These are phyloP conservation scores for Phodopus roborovskii DNA, from an alignment of 2,113 vertebrate genomes.

Conservation along the genomic window DNA sequence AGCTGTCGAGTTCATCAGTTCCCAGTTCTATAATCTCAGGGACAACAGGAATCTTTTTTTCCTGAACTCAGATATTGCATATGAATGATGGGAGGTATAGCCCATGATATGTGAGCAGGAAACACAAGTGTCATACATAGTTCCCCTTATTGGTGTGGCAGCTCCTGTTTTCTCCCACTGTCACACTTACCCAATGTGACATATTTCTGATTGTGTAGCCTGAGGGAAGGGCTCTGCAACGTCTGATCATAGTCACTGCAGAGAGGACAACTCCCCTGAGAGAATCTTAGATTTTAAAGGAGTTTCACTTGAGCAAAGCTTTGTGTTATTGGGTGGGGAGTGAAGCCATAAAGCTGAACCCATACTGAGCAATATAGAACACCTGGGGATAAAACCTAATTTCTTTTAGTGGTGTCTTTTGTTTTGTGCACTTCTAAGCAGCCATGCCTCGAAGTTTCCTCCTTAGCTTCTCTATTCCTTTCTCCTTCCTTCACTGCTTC, in stretches of 20 bases:
- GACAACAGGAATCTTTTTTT: neutral
- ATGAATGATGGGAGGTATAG: neutral
- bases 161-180: neutral
- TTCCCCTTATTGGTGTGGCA: neutral
- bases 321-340: no score
- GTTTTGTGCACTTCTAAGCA: neutral
- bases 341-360: neutral
- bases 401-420: neutral
- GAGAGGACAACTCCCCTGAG: neutral
- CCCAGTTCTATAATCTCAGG: neutral
- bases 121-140: neutral
- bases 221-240: neutral
- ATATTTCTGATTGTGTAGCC: neutral
- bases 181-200: no score
- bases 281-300: neutral
- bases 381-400: neutral
- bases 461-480: neutral
- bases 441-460: neutral
- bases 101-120: neutral
- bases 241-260: neutral
- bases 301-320: neutral
- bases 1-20: neutral
- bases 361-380: neutral
- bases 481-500: no score
- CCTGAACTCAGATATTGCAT: neutral